phyloP scores from a whole-genome alignment of 2,888 invertebrate species.

The Thymelicus lineola region DNA sequence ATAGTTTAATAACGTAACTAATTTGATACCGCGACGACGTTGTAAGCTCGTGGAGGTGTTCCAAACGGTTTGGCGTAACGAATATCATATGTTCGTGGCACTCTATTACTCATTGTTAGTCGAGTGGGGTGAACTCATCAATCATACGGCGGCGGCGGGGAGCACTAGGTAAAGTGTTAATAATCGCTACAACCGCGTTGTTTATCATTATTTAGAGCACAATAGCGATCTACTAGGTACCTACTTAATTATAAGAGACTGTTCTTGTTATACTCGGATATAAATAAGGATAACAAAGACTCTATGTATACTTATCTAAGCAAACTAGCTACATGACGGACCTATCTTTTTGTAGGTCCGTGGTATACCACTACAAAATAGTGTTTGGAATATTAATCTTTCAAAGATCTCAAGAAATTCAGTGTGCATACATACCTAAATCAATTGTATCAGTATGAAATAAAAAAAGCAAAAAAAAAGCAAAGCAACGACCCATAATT shows the following conservation, averaged over 20 bases:
- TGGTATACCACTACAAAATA: too few relatives aligned
- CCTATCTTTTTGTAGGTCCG: too few relatives aligned
- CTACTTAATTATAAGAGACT: conserved; percentile 29
- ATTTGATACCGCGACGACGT: conserved; percentile 11
- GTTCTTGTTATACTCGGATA: not conserved
- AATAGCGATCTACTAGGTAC: conserved; percentile 39
- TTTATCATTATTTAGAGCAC: conserved; percentile 44
- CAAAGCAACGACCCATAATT: too few relatives aligned
- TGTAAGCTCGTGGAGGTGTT: conserved; percentile 40
- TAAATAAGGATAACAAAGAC: not conserved
- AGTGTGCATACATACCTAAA: too few relatives aligned
- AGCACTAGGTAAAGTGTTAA: conserved; percentile 74
- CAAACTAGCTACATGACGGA: too few relatives aligned
- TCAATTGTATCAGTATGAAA: too few relatives aligned
- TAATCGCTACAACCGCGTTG: conserved; percentile 68
- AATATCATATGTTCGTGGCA: conserved; percentile 73
- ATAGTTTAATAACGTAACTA: conserved; percentile 13
- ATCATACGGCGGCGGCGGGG: conserved; percentile 60
- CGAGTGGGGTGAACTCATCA: conserved; percentile 65
- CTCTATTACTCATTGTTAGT: conserved; percentile 73
- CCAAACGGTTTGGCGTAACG: conserved; percentile 57
- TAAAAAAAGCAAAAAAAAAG: too few relatives aligned
- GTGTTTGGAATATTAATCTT: too few relatives aligned
- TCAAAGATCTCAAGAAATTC: too few relatives aligned
- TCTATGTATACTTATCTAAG: too few relatives aligned